These are phyloP conservation scores for Acromyrmex charruanus DNA, from an alignment of 1,140 invertebrate species.

Conservation along the genomic window DNA sequence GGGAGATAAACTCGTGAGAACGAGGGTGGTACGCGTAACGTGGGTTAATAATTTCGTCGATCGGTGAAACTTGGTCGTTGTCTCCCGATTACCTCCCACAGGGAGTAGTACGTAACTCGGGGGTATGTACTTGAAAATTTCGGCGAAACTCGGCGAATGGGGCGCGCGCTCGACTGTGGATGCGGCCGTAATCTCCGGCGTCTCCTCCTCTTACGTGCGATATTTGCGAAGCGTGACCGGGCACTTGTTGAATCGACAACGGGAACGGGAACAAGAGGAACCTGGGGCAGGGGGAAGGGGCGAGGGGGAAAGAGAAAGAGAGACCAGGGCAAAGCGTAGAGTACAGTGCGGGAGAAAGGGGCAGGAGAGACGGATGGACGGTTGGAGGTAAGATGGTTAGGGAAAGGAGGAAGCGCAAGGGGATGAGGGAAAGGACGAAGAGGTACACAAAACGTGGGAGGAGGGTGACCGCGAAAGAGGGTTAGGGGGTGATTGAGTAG, in stretches of 20 bases:
- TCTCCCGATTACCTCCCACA: not conserved
- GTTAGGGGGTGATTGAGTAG: not conserved
- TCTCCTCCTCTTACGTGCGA: conserved; percentile 68
- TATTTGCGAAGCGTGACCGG: conserved; percentile 76
- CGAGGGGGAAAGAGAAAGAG: conserved; percentile 29
- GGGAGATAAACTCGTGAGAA: conserved; percentile 3
- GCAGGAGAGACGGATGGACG: conserved; percentile 31
- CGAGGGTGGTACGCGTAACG: not conserved
- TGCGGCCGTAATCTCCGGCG: conserved; percentile 43
- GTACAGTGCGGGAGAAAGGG: conserved; percentile 29
- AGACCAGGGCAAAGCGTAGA: conserved; percentile 6
- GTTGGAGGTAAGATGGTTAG: conserved; percentile 51
- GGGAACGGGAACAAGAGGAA: conserved; percentile 61
- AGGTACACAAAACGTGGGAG: not conserved
- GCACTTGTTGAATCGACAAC: conserved; percentile 86
- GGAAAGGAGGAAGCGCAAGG: conserved; percentile 28
- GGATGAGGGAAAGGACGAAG: not conserved
- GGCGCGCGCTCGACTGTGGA: conserved; percentile 28
- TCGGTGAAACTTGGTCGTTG: conserved; percentile 30
- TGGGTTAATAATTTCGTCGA: conserved; percentile 25
- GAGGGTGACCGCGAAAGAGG: conserved; percentile 29
- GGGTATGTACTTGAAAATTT: conserved; percentile 47
- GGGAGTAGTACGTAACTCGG: not conserved
- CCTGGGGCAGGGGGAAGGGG: conserved; percentile 52
- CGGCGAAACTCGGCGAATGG: conserved; percentile 14